Percentiles rank a stretch among this genome's conserved stretches.
phyloP scores from a whole-genome alignment of 2,113 vertebrate species.

The Cinclus cinclus region DNA sequence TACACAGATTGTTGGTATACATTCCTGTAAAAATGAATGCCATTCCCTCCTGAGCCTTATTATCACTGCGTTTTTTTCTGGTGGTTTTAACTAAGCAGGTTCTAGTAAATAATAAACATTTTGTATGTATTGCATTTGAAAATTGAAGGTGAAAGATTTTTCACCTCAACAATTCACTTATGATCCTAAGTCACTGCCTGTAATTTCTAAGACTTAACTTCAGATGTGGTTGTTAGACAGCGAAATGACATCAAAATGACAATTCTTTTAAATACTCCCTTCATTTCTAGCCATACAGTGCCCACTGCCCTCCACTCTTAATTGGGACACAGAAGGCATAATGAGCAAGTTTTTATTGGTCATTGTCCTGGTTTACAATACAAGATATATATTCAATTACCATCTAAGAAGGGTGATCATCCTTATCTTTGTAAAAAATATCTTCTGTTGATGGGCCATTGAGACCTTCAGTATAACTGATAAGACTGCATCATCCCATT shows the following conservation, averaged over 20 bases:
- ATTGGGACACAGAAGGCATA: background rate
- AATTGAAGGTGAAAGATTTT: background rate
- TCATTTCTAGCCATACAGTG: background rate
- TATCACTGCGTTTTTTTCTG: background rate
- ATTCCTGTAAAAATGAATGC: background rate
- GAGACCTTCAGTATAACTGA: too few species aligned
- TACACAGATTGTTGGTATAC: background rate
- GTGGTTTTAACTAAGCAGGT: background rate
- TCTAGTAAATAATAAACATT: background rate
- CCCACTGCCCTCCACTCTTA: background rate
- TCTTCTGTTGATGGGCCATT: too few species aligned
- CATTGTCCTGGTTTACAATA: too few species aligned
- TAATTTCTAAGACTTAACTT: background rate
- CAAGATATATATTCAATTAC: too few species aligned
- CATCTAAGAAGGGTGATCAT: too few species aligned
- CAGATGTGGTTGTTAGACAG: background rate
- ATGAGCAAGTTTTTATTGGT: background rate
- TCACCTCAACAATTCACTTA: background rate
- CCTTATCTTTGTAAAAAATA: too few species aligned
- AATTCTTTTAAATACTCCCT: background rate
- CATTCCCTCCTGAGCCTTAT: background rate
- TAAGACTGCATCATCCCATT: too few species aligned
- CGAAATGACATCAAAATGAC: background rate
- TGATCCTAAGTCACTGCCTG: background rate
- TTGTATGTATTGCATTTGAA: background rate